phyloP scores from a whole-genome alignment of 2,113 vertebrate genomes.

The Halcyon senegalensis region DNA sequence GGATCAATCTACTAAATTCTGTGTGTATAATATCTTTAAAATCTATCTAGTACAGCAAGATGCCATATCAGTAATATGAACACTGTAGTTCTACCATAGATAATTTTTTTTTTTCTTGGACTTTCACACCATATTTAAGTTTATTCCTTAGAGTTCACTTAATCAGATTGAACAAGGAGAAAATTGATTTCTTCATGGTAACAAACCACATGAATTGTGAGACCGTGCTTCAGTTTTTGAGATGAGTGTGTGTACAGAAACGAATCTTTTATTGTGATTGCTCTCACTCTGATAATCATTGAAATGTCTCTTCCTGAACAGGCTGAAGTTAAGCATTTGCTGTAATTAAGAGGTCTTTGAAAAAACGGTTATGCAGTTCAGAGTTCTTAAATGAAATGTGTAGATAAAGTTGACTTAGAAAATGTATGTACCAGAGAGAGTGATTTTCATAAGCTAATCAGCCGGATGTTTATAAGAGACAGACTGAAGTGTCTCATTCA shows the following conservation, averaged over 20 bases:
- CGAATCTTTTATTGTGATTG: not conserved
- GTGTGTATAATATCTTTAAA: not conserved
- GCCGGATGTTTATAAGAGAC: not conserved
- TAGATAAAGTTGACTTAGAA: conserved; percentile 16
- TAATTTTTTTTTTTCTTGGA: not conserved
- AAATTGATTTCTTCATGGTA: not conserved
- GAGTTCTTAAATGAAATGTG: not conserved
- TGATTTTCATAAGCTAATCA: not conserved
- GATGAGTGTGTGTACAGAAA: not conserved
- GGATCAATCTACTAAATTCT: not conserved
- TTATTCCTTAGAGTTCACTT: not conserved
- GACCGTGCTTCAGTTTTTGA: not conserved
- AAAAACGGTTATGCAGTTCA: not conserved
- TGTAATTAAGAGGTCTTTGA: not conserved
- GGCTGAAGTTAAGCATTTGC: not conserved
- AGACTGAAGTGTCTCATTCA: not conserved
- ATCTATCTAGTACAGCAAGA: not conserved
- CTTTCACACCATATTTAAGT: not conserved
- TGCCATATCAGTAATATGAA: not conserved
- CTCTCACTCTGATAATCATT: not conserved
- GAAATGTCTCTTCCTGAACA: not conserved
- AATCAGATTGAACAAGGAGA: not conserved
- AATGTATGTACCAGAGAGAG: not conserved
- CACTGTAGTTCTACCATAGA: not conserved
- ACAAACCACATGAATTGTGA: not conserved